Base-by-base conservation (phyloP, 1,140 invertebrate genomes). In the Aporrectodea caliginosa region DNA sequence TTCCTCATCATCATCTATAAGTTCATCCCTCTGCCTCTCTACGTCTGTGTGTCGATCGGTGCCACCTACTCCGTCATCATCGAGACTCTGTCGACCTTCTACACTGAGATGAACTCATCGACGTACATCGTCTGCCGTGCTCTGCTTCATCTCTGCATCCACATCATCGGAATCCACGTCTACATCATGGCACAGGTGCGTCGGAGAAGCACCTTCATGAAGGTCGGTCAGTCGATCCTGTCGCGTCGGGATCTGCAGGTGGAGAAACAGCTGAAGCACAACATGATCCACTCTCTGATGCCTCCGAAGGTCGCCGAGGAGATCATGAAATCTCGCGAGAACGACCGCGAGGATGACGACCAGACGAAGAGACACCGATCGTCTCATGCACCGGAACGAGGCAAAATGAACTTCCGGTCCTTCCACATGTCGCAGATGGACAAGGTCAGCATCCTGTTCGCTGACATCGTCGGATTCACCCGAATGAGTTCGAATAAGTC, bases 281-380 rank as follows among this genome's bases (percentile, higher is more conserved):
- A 97, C 86, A 98, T 98, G 95, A 98, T 98, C 84, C 94, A 95
- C 85, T 97, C 95, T 1, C 93, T 98, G 33, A 98, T 98, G 95
- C 95, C 96, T 14, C 93, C 93, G 0, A 94, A 93, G 85, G 93
- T 98, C 0, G 96, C 96, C 0, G 75, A 78, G 43, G 78, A 79
- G 29, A 68, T 79, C n/a, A 79, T 79, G 71, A 79, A 73, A 29
- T 35, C 69, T 6, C 31, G 71, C 14, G 73, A 34, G 22, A 22
- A 34, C 16, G 73, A 75, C 22, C 16, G 31, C 35, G 83, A 85
- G 14, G 84, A 84, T 32, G 77, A 71, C 29, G 32, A 32, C 16
- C 68, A 77, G 27, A 80, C 76, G 14, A 85, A 84, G 76, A 84
- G 84, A 16, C 83, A 84, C 68, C 85, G 31, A 27, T 0, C n/a